Evolutionary conservation across 1,140 invertebrate genomes (phyloP), one percentile per base, ranked within the genome.

Genomic region (Hyphantria cunea): DNA sequence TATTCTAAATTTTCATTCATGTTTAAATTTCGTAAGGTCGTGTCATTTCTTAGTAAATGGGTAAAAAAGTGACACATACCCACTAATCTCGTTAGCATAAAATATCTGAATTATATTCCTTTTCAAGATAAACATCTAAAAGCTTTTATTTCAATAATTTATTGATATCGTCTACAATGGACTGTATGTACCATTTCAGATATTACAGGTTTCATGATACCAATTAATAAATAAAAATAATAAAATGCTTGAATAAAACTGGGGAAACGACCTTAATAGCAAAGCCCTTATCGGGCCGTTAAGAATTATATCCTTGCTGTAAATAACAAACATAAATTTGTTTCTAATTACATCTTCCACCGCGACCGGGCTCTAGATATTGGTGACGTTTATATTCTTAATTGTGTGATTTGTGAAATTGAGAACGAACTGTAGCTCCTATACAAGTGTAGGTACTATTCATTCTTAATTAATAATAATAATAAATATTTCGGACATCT

Each of bases 221-320:
- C 31, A n/a, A 41, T 58, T 58, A 58, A 44, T 58, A 49, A 58
- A 58, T 58, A 58, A 48, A 58, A 58, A 15, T 58, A 58, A 58
- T 39, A 45, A 49, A 58, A 58, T 49, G 48, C 14, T 33, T 58
- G 55, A 58, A 58, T 58, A 25, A 49, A 58, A 58, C 15, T 25
- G 15, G 55, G 54, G 55, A 55, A 55, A 55, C 47, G 45, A 32
- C 55, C 55, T 58, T 58, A 58, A 58, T 58, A 48, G 55, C 34
- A 49, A 49, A 25, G 11, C 10, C 34, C 55, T 58, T 58, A 58
- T 58, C 55, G 49, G 55, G 33, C 17, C 45, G 48, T 58, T 47
- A 58, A 58, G 55, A 58, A 58, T 39, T 49, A 58, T 49, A 33
- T 58, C 55, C 45, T 14, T n/a, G 13, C 13, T 14, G 39, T 58